phyloP scores from a whole-genome alignment of 2,797 vertebrate genomes.

The Aphelocoma californica region DNA sequence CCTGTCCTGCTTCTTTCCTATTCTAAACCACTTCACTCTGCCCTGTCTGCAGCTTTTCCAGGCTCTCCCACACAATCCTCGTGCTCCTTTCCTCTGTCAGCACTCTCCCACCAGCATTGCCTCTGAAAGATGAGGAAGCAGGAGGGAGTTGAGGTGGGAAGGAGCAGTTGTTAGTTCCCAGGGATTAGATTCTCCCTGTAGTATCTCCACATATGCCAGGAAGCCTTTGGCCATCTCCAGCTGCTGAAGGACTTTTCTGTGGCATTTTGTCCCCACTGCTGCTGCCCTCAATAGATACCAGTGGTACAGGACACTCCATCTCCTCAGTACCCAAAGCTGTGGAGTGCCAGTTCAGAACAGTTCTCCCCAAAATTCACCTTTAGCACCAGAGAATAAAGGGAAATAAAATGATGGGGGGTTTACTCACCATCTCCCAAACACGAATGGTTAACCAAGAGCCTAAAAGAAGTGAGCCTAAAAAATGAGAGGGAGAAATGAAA shows the following conservation, averaged over 20 bases:
- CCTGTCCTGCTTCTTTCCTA: neutral
- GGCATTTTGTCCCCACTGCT: neutral
- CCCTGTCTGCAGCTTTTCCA: neutral
- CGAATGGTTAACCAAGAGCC: neutral
- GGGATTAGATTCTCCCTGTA: neutral
- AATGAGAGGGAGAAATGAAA: neutral
- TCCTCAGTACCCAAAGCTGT: neutral
- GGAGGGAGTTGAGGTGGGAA: neutral
- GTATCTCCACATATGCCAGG: fast-evolving
- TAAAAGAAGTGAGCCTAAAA: neutral
- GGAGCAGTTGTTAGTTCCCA: neutral
- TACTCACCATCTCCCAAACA: neutral
- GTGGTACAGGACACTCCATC: neutral
- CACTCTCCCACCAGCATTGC: neutral
- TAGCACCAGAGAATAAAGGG: neutral
- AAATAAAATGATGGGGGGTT: neutral
- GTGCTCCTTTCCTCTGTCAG: neutral
- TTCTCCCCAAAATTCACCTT: neutral
- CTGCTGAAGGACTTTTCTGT: neutral
- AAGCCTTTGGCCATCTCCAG: neutral
- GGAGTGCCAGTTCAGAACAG: neutral
- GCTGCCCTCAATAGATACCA: neutral
- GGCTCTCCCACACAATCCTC: neutral
- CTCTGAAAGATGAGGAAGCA: neutral
- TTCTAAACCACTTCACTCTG: neutral